Base-by-base conservation (phyloP, 1,140 invertebrate genomes). In the Cephus cinctus region DNA sequence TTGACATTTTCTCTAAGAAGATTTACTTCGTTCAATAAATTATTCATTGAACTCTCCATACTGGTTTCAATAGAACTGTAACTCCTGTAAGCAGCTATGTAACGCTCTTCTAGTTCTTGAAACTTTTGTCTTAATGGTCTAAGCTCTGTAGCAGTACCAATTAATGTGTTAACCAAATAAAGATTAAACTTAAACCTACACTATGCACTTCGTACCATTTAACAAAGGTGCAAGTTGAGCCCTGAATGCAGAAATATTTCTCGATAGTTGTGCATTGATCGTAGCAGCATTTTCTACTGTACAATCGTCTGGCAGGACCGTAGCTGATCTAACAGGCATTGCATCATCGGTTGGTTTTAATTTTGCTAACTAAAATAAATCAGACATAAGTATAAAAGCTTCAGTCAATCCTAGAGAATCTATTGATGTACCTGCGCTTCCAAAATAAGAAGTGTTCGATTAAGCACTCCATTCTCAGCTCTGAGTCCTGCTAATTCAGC, bases 401-500 rank as follows among this genome's bases (percentile, higher is more conserved):
- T 47, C 1, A 3, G 40, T 34, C 6, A 45, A 50, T 20, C 2
- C 6, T 1, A 57, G 27, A 35, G 5, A 19, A 35, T 36, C 16
- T 9, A n/a, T 27, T 30, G 15, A 19, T 18, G 20, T 39, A 63
- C 67, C 41, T 65, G 60, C 41, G 32, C 41, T 12, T 69, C 65
- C 5, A 89, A 65, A 38, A 88, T 82, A 55, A 84, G 81, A 5
- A 81, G 57, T 0, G 86, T 87, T 18, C 86, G 72, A 45, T 78
- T 76, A 2, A 89, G 60, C 2, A 88, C 80, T 6, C 85, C 86
- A 56, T 70, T 71, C 69, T 88, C 86, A 12, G 89, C 87, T 73
- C 85, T 83, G 14, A 88, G 68, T 35, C 86, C 84, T 25, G 85
- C 80, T 34, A 92, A 69, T 69, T 89, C 85, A 5, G 86, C 80